A percentile compares a stretch with the other conserved stretches of the same genome.
phyloP scores from a whole-genome alignment of 2,113 vertebrate species.

The Rhinoderma darwinii region DNA sequence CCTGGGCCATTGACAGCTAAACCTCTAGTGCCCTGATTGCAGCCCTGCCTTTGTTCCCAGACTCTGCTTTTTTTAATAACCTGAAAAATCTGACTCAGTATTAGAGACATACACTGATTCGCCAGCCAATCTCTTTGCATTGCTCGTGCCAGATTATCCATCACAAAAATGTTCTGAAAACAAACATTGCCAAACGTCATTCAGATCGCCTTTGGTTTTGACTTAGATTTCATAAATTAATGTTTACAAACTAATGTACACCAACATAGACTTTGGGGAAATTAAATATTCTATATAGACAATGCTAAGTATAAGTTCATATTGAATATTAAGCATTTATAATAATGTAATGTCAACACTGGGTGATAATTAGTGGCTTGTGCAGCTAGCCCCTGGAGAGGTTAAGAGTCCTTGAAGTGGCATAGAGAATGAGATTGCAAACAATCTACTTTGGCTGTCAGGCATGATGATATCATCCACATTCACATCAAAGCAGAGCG shows the following conservation, averaged over 20 bases:
- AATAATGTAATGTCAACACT: slow-evolving; percentile 53
- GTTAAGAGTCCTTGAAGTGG: slow-evolving; percentile 55
- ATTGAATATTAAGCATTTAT: slow-evolving; percentile 52
- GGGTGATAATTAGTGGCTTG: slow-evolving; percentile 53
- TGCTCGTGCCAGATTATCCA: too few relatives aligned
- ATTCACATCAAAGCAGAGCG: neutral
- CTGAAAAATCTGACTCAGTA: too few relatives aligned
- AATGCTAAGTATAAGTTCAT: neutral
- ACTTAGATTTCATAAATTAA: neutral
- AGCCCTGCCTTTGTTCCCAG: too few relatives aligned
- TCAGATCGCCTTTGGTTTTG: neutral
- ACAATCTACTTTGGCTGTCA: slow-evolving; percentile 50
- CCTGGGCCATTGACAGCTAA: too few relatives aligned
- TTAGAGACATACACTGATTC: too few relatives aligned
- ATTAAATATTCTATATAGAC: neutral
- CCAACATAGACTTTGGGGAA: neutral
- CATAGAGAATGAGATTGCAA: slow-evolving; percentile 41
- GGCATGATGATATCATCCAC: slow-evolving; percentile 54
- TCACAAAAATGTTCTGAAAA: neutral
- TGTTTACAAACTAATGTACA: neutral
- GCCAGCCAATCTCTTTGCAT: too few relatives aligned
- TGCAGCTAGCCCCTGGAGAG: slow-evolving; percentile 45
- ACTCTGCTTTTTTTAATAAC: too few relatives aligned
- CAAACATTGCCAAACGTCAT: neutral
- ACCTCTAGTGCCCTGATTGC: too few relatives aligned